phyloP scores from a whole-genome alignment of 2,113 vertebrate genomes.

The Athene noctua region DNA sequence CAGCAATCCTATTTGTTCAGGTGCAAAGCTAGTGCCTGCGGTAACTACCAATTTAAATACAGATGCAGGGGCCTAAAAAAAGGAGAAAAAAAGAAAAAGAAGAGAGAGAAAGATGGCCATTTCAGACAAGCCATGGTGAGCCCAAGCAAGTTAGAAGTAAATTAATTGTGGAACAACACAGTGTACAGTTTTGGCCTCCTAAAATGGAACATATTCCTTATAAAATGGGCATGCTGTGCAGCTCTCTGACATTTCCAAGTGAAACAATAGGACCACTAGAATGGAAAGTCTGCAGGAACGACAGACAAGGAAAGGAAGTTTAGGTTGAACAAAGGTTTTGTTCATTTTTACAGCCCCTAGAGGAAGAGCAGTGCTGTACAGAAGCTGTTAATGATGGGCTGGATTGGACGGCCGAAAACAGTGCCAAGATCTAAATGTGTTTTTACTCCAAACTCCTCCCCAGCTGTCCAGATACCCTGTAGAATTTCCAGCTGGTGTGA shows the following conservation, averaged over 20 bases:
- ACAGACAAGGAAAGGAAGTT: conserved; percentile 72
- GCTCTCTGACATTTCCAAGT: conserved; percentile 47
- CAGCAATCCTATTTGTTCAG: conserved; percentile 48
- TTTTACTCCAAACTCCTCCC: conserved; percentile 74
- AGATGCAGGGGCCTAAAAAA: background rate
- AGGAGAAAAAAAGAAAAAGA: fast-evolving
- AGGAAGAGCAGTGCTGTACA: conserved; percentile 73
- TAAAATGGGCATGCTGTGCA: conserved; percentile 20
- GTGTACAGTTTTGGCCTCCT: conserved; percentile 57
- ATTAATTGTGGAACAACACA: conserved; percentile 70
- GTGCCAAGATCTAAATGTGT: conserved; percentile 78
- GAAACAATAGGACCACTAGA: conserved; percentile 53
- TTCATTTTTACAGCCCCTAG: conserved; percentile 74
- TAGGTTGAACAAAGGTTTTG: conserved; percentile 73
- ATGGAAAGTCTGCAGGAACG: conserved; percentile 64
- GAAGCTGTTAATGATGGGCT: conserved; percentile 81
- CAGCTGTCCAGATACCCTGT: conserved; percentile 73
- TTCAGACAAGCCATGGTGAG: background rate
- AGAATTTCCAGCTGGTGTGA: conserved; percentile 68
- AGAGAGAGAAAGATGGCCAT: background rate
- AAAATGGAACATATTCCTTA: conserved; percentile 37
- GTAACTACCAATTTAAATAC: background rate
- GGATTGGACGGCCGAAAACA: conserved; percentile 46
- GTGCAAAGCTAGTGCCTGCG: conserved; percentile 15
- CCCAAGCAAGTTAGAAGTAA: conserved; percentile 40